A percentile compares a stretch with the other conserved stretches of the same genome.
Evolutionary conservation across 2,113 vertebrate genomes (phyloP).

Genomic region (Hyla sarda): DNA sequence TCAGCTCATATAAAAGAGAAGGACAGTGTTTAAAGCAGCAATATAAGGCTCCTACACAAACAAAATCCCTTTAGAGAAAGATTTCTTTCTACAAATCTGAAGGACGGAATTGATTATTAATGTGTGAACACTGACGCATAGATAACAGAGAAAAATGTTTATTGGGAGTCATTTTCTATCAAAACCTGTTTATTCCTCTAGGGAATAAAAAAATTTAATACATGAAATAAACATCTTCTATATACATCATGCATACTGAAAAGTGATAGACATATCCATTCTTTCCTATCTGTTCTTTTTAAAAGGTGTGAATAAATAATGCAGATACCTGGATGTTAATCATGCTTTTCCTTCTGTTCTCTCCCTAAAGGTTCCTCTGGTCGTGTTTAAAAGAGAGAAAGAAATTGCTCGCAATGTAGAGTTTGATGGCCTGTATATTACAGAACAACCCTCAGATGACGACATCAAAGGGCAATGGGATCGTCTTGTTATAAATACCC

Average conservation of each 20-base stretch:
- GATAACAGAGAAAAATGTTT: neutral
- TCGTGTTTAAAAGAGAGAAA: conserved; percentile 97
- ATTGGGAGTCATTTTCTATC: neutral
- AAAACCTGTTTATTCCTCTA: neutral
- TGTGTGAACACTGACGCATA: neutral
- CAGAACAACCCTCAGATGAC: conserved; percentile 95
- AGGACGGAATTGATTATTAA: neutral
- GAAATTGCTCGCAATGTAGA: conserved; percentile 96
- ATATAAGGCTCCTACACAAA: neutral
- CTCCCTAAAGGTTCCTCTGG: conserved; percentile 86
- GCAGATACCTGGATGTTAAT: neutral
- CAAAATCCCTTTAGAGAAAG: neutral
- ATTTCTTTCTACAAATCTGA: neutral
- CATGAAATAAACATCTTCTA: neutral
- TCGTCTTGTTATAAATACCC: conserved; percentile 94
- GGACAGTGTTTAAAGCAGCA: neutral
- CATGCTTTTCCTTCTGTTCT: neutral
- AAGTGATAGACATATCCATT: neutral
- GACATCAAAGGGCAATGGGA: conserved; percentile 99
- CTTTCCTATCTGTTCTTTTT: neutral
- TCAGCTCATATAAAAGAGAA: neutral
- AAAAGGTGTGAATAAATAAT: conserved; percentile 22
- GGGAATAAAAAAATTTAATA: neutral
- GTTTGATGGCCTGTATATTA: conserved; percentile 97
- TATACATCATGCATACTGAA: neutral